Evolutionary conservation across 2,888 invertebrate species (phyloP).

Genomic region (Hypomecis punctinalis): DNA sequence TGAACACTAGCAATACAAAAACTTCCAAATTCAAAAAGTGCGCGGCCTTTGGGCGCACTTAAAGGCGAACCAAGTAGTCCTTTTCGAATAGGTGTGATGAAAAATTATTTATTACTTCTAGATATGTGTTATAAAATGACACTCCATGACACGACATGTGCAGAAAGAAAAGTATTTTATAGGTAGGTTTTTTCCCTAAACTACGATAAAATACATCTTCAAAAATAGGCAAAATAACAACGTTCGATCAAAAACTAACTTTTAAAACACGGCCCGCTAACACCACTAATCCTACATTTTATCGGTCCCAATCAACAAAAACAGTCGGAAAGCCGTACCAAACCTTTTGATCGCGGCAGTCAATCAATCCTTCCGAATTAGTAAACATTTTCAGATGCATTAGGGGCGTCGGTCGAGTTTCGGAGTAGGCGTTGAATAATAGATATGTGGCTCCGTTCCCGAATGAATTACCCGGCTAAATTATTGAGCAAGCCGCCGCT

Average conservation of each 20-base stretch:
- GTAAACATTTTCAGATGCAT: slow-evolving; percentile 65
- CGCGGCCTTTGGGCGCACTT: too few relatives aligned
- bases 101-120: too few relatives aligned
- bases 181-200: too few relatives aligned
- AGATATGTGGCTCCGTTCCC: slow-evolving; percentile 59
- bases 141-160: too few relatives aligned
- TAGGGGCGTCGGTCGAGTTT: slow-evolving; percentile 60
- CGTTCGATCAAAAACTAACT: not conserved
- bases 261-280: not conserved
- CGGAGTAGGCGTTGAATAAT: slow-evolving; percentile 68
- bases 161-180: too few relatives aligned
- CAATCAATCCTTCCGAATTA: slow-evolving; percentile 60
- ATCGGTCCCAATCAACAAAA: slow-evolving; percentile 22
- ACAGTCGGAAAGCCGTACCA: slow-evolving; percentile 20
- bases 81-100: too few relatives aligned
- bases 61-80: too few relatives aligned
- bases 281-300: slow-evolving; percentile 12
- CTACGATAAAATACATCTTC: too few relatives aligned
- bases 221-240: not conserved
- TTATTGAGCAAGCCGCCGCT: slow-evolving; percentile 73
- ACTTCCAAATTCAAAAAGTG: too few relatives aligned
- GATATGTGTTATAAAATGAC: too few relatives aligned
- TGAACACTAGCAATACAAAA: too few relatives aligned
- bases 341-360: slow-evolving; percentile 49
- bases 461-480: slow-evolving; percentile 76